These are phyloP conservation scores for Drosophila leontia DNA, from an alignment of 1,140 invertebrate species.

Conservation along the genomic window DNA sequence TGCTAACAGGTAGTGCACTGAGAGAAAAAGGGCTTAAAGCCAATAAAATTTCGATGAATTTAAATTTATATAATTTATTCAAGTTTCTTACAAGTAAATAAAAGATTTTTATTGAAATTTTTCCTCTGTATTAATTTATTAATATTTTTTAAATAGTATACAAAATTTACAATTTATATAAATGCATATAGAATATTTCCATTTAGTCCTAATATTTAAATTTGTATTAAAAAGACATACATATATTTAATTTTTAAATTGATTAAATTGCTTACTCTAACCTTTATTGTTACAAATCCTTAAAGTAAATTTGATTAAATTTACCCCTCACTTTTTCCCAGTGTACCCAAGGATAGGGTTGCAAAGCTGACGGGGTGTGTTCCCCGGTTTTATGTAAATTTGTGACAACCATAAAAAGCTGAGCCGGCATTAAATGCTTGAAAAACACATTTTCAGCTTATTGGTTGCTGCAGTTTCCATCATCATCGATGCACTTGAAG, in stretches of 20 bases:
- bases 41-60: not conserved
- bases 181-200: too few relatives aligned
- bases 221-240: too few relatives aligned
- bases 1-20: slow-evolving; percentile 69
- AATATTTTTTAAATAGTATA: too few relatives aligned
- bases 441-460: slow-evolving; percentile 44
- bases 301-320: not conserved
- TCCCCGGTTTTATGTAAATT: slow-evolving; percentile 47
- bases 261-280: too few relatives aligned
- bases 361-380: slow-evolving; percentile 34
- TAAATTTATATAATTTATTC: not conserved
- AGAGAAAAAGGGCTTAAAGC: not conserved
- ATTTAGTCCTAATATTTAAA: too few relatives aligned
- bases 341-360: slow-evolving; percentile 58
- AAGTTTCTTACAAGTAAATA: not conserved
- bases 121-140: too few relatives aligned
- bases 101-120: not conserved
- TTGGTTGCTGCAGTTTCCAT: slow-evolving; percentile 47
- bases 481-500: slow-evolving; percentile 30
- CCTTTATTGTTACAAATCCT: too few relatives aligned
- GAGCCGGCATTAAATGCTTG: slow-evolving; percentile 53
- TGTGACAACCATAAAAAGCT: slow-evolving; percentile 66
- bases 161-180: too few relatives aligned
- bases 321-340: not conserved
- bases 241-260: too few relatives aligned